These are phyloP conservation scores for Penaeus japonicus DNA, from an alignment of 1,140 invertebrate species.

Conservation along the genomic window DNA sequence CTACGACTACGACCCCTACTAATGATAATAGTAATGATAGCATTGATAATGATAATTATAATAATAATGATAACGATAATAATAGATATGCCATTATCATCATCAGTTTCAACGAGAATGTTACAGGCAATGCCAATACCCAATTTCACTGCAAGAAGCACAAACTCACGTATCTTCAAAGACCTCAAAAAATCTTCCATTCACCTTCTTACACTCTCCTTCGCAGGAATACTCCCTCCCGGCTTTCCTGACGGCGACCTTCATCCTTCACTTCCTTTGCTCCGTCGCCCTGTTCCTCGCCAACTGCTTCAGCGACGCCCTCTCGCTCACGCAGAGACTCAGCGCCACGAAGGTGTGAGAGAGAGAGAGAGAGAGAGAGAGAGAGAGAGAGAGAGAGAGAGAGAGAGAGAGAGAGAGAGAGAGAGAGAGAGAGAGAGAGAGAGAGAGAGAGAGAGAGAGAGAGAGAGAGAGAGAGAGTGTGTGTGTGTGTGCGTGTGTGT, in stretches of 20 bases:
- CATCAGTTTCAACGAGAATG: not conserved
- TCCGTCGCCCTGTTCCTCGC: constrained; percentile 11
- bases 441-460: too few relatives aligned
- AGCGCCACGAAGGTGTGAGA: constrained; percentile 19
- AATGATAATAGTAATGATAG: not conserved
- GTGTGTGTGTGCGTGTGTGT: too few relatives aligned
- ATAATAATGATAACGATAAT: not conserved
- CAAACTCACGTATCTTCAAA: too few relatives aligned
- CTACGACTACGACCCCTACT: too few relatives aligned
- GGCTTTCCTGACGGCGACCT: not conserved
- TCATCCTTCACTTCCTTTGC: constrained; percentile 24
- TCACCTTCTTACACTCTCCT: not conserved
- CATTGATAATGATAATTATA: not conserved
- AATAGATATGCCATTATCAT: not conserved
- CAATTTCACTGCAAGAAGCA: too few relatives aligned
- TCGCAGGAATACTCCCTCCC: not conserved
- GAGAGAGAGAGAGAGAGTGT: too few relatives aligned
- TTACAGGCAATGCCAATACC: not conserved
- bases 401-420: too few relatives aligned
- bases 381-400: not conserved
- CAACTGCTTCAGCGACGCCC: constrained; percentile 26
- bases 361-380: not conserved
- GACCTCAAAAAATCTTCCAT: too few relatives aligned
- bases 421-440: too few relatives aligned
- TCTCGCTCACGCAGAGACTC: not conserved